phyloP scores from a whole-genome alignment of 23 tunicate species.

The Clavelina lepadiformis region DNA sequence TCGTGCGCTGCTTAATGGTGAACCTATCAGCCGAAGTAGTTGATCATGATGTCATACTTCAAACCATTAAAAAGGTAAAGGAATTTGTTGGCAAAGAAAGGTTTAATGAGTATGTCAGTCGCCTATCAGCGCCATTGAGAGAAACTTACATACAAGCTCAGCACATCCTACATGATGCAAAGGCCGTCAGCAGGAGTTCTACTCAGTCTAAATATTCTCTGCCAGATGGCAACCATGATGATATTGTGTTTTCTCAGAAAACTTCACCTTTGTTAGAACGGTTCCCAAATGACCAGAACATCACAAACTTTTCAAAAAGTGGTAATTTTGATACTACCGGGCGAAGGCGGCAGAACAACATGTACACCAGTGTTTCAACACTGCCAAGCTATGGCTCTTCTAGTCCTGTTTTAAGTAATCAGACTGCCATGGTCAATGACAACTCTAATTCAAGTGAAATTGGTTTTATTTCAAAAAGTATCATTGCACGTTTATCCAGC shows the following conservation, averaged over 20 bases:
- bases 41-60: slow-evolving; percentile 26
- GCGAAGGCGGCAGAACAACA: neutral
- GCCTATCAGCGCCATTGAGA: slow-evolving; percentile 43
- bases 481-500: slow-evolving; percentile 34
- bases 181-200: slow-evolving; percentile 4
- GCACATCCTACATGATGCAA: slow-evolving; percentile 4
- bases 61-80: slow-evolving; percentile 35
- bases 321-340: slow-evolving; percentile 32
- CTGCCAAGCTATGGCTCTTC: neutral
- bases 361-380: neutral
- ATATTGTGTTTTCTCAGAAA: too few species aligned
- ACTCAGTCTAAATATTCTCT: slow-evolving; percentile 9
- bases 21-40: slow-evolving; percentile 45
- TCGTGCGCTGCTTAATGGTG: slow-evolving; percentile 52
- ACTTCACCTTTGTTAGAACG: neutral
- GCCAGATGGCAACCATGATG: neutral
- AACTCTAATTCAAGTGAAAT: slow-evolving; percentile 17
- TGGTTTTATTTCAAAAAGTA: slow-evolving; percentile 41
- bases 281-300: neutral
- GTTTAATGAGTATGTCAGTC: slow-evolving; percentile 41
- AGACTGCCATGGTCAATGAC: neutral
- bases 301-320: slow-evolving; percentile 45
- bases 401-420: neutral
- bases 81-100: slow-evolving; percentile 45
- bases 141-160: slow-evolving; percentile 7